Conservation (phyloP, 2,888 invertebrate genomes). For the Caenorhabditis imperialis region DNA sequence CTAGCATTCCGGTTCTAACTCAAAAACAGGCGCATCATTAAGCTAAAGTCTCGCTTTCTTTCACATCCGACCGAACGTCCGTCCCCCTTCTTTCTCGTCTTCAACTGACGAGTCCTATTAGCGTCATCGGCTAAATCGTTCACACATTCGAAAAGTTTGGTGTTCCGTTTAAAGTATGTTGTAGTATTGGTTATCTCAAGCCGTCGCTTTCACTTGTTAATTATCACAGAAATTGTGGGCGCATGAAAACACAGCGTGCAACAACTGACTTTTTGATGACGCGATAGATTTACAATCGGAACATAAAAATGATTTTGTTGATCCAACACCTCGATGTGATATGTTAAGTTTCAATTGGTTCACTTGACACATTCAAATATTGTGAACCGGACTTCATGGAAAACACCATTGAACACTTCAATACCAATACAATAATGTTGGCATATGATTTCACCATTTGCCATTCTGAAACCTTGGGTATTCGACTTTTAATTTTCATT, state of each 20-base stretch:
- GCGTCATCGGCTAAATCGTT: neutral
- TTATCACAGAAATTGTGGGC: neutral
- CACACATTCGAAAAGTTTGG: constrained; percentile 8
- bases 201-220: constrained; percentile 36
- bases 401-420: too few species aligned
- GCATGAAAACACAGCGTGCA: neutral
- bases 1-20: neutral
- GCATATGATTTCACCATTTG: too few species aligned
- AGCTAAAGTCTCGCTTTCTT: constrained; percentile 13
- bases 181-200: too few species aligned
- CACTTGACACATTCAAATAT: too few species aligned
- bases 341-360: constrained; percentile 7
- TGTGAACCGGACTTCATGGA: too few species aligned
- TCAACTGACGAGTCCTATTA: neutral
- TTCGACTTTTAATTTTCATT: too few species aligned
- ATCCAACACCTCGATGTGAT: too few species aligned
- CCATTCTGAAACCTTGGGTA: too few species aligned
- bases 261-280: neutral
- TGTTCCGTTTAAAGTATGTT: constrained; percentile 7
- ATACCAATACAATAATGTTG: too few species aligned
- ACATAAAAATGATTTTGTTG: constrained; percentile 1
- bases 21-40: constrained; percentile 28
- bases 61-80: constrained; percentile 12
- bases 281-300: constrained; percentile 4
- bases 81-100: constrained; percentile 3